Base-by-base conservation (phyloP, 2,113 vertebrate genomes). In the Datnioides undecimradiatus region DNA sequence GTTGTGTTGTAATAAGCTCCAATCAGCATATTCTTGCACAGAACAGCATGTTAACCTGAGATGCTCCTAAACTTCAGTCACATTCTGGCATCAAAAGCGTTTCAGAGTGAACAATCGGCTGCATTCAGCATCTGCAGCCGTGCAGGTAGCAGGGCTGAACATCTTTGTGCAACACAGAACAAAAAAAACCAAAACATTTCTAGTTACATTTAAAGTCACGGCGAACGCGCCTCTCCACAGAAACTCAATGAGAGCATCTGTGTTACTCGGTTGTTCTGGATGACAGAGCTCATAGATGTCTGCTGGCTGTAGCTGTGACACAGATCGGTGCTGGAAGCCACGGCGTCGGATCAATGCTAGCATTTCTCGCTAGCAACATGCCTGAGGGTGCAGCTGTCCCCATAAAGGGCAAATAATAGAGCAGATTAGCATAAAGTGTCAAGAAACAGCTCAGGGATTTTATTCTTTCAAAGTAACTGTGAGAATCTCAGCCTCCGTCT, bases 401-500 rank as follows among this genome's bases (percentile, higher is more conserved):
- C 72, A 76, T 73, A 63, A 84, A 91, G 78, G 83, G 46, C 62
- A 33, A 85, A 88, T 79, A 80, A 78, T 62, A 19, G 59, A 86
- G 54, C 34, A 57, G 73, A 90, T 88, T 85, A 90, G 70, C 79
- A 88, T 79, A 71, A 77, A 76, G 62, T 52, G 66, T 76, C 62
- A 63, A 66, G 64, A 65, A 59, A 23, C 49, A 64, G 60, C 60
- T 60, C 48, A 5, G 58, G 38, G 29, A 67, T 82, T 49, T 5
- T 43, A 19, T 29, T 36, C 34, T 46, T 49, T 38, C 23, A 6
- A 51, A 45, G 57, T 48, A 8, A 57, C 40, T 23, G 23, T 25
- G 11, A 51, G 51, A 27, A 31, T 34, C 33, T 46, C 29, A 45
- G 60, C 13, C 46, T 68, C 21, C 33, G 9, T 72, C 38, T 73